Base-by-base conservation (phyloP, 53 echinoderm and acorn worm genomes). In the Paracentrotus lividus region DNA sequence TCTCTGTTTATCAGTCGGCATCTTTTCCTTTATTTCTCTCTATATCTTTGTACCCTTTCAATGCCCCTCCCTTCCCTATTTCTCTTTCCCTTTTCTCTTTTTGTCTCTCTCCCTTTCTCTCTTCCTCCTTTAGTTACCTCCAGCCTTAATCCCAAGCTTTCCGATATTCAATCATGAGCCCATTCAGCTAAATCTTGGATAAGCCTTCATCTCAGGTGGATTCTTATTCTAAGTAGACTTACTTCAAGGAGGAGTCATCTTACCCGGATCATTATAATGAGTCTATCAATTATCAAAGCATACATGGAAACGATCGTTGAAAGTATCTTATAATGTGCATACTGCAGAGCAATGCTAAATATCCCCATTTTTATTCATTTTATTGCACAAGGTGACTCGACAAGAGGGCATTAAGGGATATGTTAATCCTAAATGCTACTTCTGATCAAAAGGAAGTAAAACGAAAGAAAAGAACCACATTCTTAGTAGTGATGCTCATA, bases 151-250 rank as follows among this genome's bases (percentile, higher is more conserved):
- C 81, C 81, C n/a, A 47, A 45, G 81, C 81, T 81, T 81, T 81
- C 47, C 16, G 47, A 44, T 81, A 81, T 81, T 81, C 81, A 81
- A 81, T 81, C 81, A 81, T 81, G 81, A 23, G 81, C 45, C 81
- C 81, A 45, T 81, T 81, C 81, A 45, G 47, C 44, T 81, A 81
- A 81, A 81, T 81, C 81, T 45, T 23, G 81, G 45, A 81, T 81
- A 81, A 81, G 81, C 81, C 81, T 81, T 45, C 45, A 81, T 81
- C 81, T 81, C 49, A 81, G 47, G 81, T 45, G 81, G 47, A 81
- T 76, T 40, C 40, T 42, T 26, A 76, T 81, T 45, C 81, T 23
- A 47, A 81, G 81, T 45, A 81, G 81, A 47, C 81, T 81, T 27
- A 81, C 26, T 26, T 18, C 81, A 49, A 45, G 81, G 81, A 45